Conservation (phyloP, 2,113 vertebrate species). For the Nothobranchius furzeri region DNA sequence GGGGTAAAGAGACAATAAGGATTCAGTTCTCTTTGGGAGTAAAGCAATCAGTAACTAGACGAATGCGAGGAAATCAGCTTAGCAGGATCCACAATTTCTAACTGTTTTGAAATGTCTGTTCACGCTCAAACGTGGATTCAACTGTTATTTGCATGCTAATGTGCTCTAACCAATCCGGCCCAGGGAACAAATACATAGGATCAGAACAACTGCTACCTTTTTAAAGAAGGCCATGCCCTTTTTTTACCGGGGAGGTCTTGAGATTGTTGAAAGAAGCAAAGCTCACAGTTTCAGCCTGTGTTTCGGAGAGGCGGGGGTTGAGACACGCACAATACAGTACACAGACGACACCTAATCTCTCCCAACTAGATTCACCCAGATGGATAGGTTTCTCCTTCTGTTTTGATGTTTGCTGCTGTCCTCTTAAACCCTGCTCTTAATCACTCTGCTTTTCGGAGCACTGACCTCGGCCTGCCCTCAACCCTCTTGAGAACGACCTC, state of each 20-base stretch:
- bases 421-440: slow-evolving; percentile 72
- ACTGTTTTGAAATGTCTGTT: slow-evolving; percentile 30
- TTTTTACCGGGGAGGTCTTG: slow-evolving; percentile 63
- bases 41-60: slow-evolving; percentile 15
- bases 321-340: slow-evolving; percentile 35
- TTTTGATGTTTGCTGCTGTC: slow-evolving; percentile 66
- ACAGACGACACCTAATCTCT: slow-evolving; percentile 57
- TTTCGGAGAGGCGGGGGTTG: slow-evolving; percentile 23
- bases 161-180: slow-evolving; percentile 46
- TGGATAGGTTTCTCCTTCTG: slow-evolving; percentile 64
- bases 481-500: slow-evolving; percentile 74
- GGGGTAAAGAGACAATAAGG: neutral
- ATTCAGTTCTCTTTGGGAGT: neutral
- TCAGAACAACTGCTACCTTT: slow-evolving; percentile 60
- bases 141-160: slow-evolving; percentile 76
- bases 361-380: slow-evolving; percentile 60
- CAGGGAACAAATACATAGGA: slow-evolving; percentile 34
- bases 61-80: slow-evolving; percentile 14
- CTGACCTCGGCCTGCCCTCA: slow-evolving; percentile 64
- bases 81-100: no score
- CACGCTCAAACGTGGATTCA: slow-evolving; percentile 51
- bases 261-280: slow-evolving; percentile 67
- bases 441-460: slow-evolving; percentile 60
- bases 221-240: slow-evolving; percentile 37
- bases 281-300: slow-evolving; percentile 35